Percentiles rank a stretch among this genome's conserved stretches.
phyloP scores from a whole-genome alignment of 1,140 invertebrate genomes.

The Phortica variegata region DNA sequence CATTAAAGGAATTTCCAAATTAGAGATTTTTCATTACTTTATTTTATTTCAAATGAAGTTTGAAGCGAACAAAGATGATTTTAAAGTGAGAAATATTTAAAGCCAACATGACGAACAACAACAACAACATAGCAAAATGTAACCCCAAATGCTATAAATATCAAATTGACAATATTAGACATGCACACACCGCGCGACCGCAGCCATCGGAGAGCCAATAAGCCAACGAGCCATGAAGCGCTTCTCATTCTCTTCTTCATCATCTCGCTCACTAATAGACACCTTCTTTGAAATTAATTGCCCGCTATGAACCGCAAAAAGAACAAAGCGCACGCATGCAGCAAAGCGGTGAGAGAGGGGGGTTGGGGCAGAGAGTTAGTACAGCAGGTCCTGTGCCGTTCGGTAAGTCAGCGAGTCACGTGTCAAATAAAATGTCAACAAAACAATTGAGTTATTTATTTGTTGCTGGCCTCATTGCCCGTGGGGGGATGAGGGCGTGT shows the following conservation, averaged over 20 bases:
- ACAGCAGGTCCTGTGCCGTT: slow-evolving; percentile 35
- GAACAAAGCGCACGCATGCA: slow-evolving; percentile 31
- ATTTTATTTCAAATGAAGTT: slow-evolving; percentile 2
- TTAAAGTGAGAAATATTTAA: no score
- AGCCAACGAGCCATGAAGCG: background rate
- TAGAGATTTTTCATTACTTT: slow-evolving; percentile 3
- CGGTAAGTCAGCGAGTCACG: slow-evolving; percentile 49
- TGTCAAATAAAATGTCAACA: slow-evolving; percentile 54
- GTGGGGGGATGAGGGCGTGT: no score
- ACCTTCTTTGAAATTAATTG: slow-evolving; percentile 53
- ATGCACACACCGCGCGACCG: slow-evolving; percentile 11
- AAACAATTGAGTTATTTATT: slow-evolving; percentile 55
- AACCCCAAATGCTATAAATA: slow-evolving; percentile 46
- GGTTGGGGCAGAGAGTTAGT: background rate
- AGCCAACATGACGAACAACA: no score
- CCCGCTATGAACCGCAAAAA: slow-evolving; percentile 51
- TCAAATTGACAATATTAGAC: slow-evolving; percentile 49
- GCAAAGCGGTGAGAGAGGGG: background rate
- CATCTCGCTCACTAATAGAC: slow-evolving; percentile 42
- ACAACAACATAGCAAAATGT: no score
- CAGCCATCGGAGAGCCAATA: background rate
- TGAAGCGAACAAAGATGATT: background rate
- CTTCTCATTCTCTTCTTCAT: slow-evolving; percentile 18
- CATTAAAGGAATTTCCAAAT: slow-evolving; percentile 20
- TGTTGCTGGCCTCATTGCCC: slow-evolving; percentile 22